Evolutionary conservation across 2,888 invertebrate species (phyloP), one percentile per base, ranked within the genome.

Genomic region (Neoascia interrupta): DNA sequence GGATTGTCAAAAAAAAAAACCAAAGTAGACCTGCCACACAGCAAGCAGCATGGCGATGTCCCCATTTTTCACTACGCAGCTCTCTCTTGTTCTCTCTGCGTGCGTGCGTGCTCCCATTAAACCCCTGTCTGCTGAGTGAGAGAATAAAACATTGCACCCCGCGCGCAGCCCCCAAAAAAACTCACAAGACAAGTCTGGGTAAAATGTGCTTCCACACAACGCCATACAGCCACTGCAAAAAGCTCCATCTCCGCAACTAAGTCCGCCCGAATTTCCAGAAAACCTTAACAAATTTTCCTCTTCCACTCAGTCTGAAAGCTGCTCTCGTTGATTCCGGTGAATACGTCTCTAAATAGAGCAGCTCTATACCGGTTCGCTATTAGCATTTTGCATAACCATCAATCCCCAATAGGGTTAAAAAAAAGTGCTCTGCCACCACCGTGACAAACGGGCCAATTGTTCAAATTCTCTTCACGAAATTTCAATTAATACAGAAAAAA

Each of bases 301-400:
- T 64, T n/a, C 51, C 31, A 26, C 26, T 76, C 41, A 76, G 76
- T 76, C 34, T 54, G 26, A 76, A 76, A 76, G 76, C 76, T 76
- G 72, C 70, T 76, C 70, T 72, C 76, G 72, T 72, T 53, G 72
- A 60, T 60, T 76, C 60, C 76, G 72, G 76, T 76, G 64, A 70
- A 76, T 26, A 66, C 63, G 76, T 70, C 60, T 72, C 21, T 39
- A 72, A 60, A 54, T 60, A 76, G 53, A 72, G 64, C 72, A 53
- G 47, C 76, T 64, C 58, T 58, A 53, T 58, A 72, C 72, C 76
- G 76, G 76, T 76, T 70, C 51, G 39, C 39, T 66, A 26, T 26
- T 34, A 60, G 39, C 39, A 6, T 53, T 76, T 76, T 76, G 76
- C 76, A 76, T 76, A 76, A 76, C 34, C 68, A 72, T 37, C 31